A percentile compares a stretch with the other conserved stretches of the same genome.
phyloP scores from a whole-genome alignment of 1,140 invertebrate genomes.

The Apocrypta bakeri region DNA sequence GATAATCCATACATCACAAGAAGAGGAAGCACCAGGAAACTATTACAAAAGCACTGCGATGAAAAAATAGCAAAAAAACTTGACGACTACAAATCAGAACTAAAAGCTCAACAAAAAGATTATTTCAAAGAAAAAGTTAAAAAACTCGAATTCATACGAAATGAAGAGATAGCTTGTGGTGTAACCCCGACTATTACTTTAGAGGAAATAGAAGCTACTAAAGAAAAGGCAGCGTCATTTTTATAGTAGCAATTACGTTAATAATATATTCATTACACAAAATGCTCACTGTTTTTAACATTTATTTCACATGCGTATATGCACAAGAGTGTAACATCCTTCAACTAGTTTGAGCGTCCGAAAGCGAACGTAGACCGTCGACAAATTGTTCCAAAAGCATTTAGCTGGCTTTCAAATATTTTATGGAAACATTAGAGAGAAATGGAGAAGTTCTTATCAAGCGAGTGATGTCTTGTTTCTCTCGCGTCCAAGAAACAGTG shows the following conservation, averaged over 20 bases:
- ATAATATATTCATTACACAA: constrained; percentile 27
- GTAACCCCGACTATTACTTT: constrained; percentile 78
- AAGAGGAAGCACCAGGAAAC: constrained; percentile 80
- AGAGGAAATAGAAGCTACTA: constrained; percentile 79
- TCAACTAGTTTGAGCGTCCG: not conserved
- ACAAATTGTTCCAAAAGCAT: constrained; percentile 25
- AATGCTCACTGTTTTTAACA: not conserved
- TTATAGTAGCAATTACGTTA: constrained; percentile 22
- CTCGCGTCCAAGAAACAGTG: not conserved
- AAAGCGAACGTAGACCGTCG: not conserved
- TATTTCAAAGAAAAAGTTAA: constrained; percentile 79
- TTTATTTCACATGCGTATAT: not conserved
- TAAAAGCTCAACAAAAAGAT: constrained; percentile 80
- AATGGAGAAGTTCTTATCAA: constrained; percentile 28
- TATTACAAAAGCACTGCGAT: constrained; percentile 81
- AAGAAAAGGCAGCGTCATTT: constrained; percentile 74
- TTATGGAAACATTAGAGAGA: constrained; percentile 34
- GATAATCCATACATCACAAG: constrained; percentile 50
- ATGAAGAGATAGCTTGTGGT: constrained; percentile 81
- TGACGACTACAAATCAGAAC: constrained; percentile 76
- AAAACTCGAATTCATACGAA: constrained; percentile 79
- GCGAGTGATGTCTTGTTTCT: not conserved
- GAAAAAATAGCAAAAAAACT: constrained; percentile 80
- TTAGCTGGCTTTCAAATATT: constrained; percentile 25
- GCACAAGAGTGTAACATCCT: not conserved